phyloP scores from a whole-genome alignment of 2,797 vertebrate species.

The Xiphorhynchus erythropygius region DNA sequence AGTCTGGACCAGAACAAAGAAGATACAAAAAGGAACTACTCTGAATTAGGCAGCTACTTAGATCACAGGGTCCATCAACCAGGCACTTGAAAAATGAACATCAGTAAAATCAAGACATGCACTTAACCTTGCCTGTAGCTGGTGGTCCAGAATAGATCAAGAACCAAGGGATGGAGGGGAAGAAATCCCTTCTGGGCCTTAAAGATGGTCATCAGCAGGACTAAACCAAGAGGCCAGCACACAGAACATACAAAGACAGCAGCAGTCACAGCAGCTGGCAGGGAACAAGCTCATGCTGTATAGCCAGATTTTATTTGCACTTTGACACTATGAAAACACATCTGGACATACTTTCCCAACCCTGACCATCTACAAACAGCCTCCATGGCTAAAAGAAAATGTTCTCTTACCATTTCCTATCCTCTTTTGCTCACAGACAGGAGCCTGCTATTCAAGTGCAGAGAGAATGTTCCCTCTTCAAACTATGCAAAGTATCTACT shows the following conservation, averaged over 20 bases:
- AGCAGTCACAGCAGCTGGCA: background rate
- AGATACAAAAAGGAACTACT: background rate
- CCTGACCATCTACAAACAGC: background rate
- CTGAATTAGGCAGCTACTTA: background rate
- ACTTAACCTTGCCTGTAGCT: background rate
- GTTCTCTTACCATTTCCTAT: background rate
- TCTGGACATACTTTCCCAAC: background rate
- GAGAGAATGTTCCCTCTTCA: background rate
- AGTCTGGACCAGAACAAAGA: background rate
- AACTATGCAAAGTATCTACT: background rate
- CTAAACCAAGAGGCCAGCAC: background rate
- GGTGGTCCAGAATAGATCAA: background rate
- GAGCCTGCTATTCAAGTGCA: background rate
- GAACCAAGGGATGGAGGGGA: background rate
- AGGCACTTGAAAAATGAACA: background rate
- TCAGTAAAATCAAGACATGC: background rate
- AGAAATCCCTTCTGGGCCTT: background rate
- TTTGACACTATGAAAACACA: background rate
- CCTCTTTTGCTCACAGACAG: accelerated
- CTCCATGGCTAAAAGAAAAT: background rate
- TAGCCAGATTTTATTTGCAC: background rate
- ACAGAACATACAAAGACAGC: accelerated
- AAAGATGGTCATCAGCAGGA: background rate
- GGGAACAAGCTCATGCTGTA: background rate
- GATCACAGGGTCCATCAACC: background rate